Conservation (phyloP, 1,140 invertebrate genomes). For the Drosophila nikananu region DNA sequence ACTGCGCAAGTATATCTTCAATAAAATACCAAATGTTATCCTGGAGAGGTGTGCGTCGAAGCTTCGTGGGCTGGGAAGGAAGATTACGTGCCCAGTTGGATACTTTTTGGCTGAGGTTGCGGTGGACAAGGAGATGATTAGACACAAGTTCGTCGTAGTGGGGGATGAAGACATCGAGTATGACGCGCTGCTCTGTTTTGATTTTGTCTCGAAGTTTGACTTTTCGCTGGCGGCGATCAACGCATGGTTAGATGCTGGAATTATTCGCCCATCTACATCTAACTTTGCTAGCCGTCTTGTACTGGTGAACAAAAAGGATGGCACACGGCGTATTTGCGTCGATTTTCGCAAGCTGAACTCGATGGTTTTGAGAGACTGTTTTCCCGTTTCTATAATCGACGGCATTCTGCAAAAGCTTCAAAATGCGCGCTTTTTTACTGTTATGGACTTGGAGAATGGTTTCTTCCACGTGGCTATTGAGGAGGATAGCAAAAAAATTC, state of each 20-base stretch:
- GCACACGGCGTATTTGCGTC: not conserved
- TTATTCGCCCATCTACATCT: not conserved
- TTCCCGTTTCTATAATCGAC: not conserved
- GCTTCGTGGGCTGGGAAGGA: too few relatives aligned
- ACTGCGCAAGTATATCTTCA: too few relatives aligned
- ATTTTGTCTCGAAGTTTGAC: too few relatives aligned
- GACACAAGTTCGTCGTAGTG: too few relatives aligned
- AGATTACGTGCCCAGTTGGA: too few relatives aligned
- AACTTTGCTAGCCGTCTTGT: not conserved
- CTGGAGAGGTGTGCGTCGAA: too few relatives aligned
- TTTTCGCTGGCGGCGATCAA: too few relatives aligned
- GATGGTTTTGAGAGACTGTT: not conserved
- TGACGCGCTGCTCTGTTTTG: too few relatives aligned
- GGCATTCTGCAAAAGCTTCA: not conserved
- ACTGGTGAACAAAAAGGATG: not conserved
- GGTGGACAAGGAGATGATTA: too few relatives aligned
- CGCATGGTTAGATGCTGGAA: not conserved
- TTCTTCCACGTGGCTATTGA: not conserved
- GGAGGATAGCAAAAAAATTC: not conserved
- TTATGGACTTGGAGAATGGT: not conserved
- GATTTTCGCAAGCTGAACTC: not conserved
- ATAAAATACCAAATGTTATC: too few relatives aligned
- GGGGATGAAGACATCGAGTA: too few relatives aligned
- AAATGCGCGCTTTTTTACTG: not conserved
- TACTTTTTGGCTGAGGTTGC: too few relatives aligned